Percentiles rank a stretch among this genome's conserved stretches.
phyloP scores from a whole-genome alignment of 1,140 invertebrate species.

The Euura saliciscinereae region DNA sequence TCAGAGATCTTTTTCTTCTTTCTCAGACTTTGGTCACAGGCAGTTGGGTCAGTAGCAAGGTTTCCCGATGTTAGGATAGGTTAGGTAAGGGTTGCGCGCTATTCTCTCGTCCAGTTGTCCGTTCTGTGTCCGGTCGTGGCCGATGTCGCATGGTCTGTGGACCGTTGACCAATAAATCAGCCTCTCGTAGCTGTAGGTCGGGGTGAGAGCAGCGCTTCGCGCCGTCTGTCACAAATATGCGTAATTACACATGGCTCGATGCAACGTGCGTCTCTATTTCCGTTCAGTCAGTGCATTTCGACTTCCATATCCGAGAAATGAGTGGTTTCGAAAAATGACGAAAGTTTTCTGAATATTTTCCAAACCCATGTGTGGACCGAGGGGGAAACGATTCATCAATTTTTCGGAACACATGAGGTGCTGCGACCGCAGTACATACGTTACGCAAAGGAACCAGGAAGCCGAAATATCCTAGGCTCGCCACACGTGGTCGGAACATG shows the following conservation, averaged over 20 bases:
- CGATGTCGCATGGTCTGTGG: slow-evolving; percentile 15
- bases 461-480: not conserved
- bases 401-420: not conserved
- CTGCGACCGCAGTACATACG: not conserved
- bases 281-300: no score
- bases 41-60: slow-evolving; percentile 2
- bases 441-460: not conserved
- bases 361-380: not conserved
- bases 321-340: no score
- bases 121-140: not conserved
- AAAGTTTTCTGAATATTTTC: no score
- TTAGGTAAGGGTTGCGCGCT: slow-evolving; percentile 32
- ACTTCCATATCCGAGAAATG: no score
- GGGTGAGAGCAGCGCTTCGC: not conserved
- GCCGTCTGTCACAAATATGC: not conserved
- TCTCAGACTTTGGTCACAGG: not conserved
- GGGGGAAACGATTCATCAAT: slow-evolving; percentile 6
- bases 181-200: not conserved
- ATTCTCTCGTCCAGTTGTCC: not conserved
- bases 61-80: not conserved
- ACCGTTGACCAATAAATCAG: slow-evolving; percentile 32
- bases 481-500: slow-evolving; percentile 2
- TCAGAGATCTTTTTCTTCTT: no score
- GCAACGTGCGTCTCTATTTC: no score
- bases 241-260: not conserved